These are phyloP conservation scores for Chaenogobius annularis DNA, from an alignment of 2,113 vertebrate species.

Conservation along the genomic window DNA sequence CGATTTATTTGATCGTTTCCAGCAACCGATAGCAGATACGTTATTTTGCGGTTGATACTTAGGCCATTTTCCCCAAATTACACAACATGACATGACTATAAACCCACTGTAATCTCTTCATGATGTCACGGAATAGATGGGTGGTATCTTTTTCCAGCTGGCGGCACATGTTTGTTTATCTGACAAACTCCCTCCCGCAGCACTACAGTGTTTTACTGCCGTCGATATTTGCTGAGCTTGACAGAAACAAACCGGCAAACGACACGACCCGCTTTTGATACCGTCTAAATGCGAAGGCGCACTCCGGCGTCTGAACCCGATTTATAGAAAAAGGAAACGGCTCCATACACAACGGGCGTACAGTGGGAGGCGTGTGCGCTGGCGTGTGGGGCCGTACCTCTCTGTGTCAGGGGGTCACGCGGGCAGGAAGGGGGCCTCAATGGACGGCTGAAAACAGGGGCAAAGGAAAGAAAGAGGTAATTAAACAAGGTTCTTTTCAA, in stretches of 20 bases:
- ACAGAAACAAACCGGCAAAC: slow-evolving; percentile 51
- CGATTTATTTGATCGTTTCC: too few species aligned
- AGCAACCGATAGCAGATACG: too few species aligned
- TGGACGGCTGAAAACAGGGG: slow-evolving; percentile 42
- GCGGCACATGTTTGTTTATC: slow-evolving; percentile 36
- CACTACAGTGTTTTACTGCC: slow-evolving; percentile 56
- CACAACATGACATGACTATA: not conserved
- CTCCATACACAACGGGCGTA: not conserved
- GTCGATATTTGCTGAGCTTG: slow-evolving; percentile 56
- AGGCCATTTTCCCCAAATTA: too few species aligned
- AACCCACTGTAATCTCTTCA: not conserved
- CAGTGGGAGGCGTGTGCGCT: too few species aligned
- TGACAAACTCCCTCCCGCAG: slow-evolving; percentile 24
- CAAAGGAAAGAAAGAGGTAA: slow-evolving; percentile 32
- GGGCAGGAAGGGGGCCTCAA: slow-evolving; percentile 47
- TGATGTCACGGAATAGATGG: not conserved
- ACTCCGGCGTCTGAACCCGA: not conserved
- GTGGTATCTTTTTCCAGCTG: slow-evolving; percentile 17
- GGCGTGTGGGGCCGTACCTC: slow-evolving; percentile 53
- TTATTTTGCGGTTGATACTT: too few species aligned
- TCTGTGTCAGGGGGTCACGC: slow-evolving; percentile 63
- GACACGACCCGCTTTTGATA: slow-evolving; percentile 8
- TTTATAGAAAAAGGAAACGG: slow-evolving; percentile 1
- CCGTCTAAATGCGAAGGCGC: slow-evolving; percentile 5
- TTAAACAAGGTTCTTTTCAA: slow-evolving; percentile 47